Percentiles rank a stretch among this genome's conserved stretches.
phyloP scores from a whole-genome alignment of 2,888 invertebrate species.

The Amiota mariae region DNA sequence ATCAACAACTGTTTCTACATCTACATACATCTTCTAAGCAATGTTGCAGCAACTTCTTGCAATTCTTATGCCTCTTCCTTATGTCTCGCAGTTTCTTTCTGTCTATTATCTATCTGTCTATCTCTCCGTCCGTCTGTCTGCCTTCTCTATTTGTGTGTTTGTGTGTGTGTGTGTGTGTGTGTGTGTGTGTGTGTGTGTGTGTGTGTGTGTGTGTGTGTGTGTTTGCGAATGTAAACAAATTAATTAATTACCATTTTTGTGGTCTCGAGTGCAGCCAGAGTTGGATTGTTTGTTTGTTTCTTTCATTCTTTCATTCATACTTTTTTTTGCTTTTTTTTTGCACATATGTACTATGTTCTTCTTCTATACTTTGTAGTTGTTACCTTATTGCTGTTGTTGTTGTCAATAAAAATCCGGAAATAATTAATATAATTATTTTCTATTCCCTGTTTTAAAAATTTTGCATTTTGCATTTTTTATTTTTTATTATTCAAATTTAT shows the following conservation, averaged over 20 bases:
- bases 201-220: constrained; percentile 53
- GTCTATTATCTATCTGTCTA: neutral
- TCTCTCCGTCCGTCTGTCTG: neutral
- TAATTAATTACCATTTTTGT: constrained; percentile 63
- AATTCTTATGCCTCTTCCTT: constrained; percentile 34
- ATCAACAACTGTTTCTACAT: constrained; percentile 6
- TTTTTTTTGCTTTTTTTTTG: neutral
- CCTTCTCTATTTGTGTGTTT: constrained; percentile 39
- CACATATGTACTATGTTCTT: neutral
- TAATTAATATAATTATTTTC: too few relatives aligned
- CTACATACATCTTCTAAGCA: constrained; percentile 1
- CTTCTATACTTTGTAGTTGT: constrained; percentile 1
- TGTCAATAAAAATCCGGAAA: too few relatives aligned
- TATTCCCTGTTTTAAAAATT: too few relatives aligned
- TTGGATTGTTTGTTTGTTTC: constrained; percentile 33
- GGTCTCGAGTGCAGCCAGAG: neutral
- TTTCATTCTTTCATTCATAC: neutral
- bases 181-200: constrained; percentile 53
- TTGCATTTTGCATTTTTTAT: too few relatives aligned
- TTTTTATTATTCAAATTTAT: too few relatives aligned
- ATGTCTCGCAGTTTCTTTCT: neutral
- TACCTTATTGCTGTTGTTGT: neutral
- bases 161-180: constrained; percentile 55
- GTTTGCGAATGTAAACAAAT: constrained; percentile 62
- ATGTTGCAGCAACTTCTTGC: constrained; percentile 23